Conservation (phyloP, 92 coral and sea anemone genomes). For the Actinostola sp. region DNA sequence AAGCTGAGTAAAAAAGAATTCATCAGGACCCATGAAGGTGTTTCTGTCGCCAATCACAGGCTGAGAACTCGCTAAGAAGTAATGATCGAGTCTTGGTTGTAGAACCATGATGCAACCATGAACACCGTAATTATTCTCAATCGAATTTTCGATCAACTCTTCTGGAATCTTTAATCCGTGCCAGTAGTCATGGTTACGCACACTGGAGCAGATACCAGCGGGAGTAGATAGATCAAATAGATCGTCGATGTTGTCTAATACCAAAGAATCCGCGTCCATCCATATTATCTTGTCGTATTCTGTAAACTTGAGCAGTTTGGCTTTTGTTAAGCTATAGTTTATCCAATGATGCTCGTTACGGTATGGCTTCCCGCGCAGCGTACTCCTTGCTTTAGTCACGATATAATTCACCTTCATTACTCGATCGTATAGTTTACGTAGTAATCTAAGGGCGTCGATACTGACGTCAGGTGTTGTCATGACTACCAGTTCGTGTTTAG, state of each 20-base stretch:
- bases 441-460: slow-evolving; percentile 54
- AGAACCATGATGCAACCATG: slow-evolving; percentile 82
- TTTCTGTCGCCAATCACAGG: slow-evolving; percentile 66
- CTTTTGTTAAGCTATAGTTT: slow-evolving; percentile 76
- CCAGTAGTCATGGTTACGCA: slow-evolving; percentile 74
- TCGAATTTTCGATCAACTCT: slow-evolving; percentile 68
- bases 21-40: slow-evolving; percentile 87
- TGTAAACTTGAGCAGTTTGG: slow-evolving; percentile 72
- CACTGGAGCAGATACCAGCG: slow-evolving; percentile 89
- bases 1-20: slow-evolving; percentile 78
- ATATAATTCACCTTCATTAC: slow-evolving; percentile 72
- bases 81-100: slow-evolving; percentile 71
- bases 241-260: slow-evolving; percentile 62
- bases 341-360: slow-evolving; percentile 77
- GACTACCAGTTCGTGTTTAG: slow-evolving; percentile 79
- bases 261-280: slow-evolving; percentile 85
- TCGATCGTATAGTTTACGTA: slow-evolving; percentile 79
- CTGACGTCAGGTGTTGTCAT: slow-evolving; percentile 93
- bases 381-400: slow-evolving; percentile 58
- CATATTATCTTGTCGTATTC: slow-evolving; percentile 80
- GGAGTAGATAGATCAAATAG: slow-evolving; percentile 74
- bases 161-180: slow-evolving; percentile 78
- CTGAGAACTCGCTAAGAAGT: slow-evolving; percentile 73
- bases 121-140: slow-evolving; percentile 80
- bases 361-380: slow-evolving; percentile 73